Conservation (phyloP, 2,113 vertebrate genomes). For the Strix uralensis region DNA sequence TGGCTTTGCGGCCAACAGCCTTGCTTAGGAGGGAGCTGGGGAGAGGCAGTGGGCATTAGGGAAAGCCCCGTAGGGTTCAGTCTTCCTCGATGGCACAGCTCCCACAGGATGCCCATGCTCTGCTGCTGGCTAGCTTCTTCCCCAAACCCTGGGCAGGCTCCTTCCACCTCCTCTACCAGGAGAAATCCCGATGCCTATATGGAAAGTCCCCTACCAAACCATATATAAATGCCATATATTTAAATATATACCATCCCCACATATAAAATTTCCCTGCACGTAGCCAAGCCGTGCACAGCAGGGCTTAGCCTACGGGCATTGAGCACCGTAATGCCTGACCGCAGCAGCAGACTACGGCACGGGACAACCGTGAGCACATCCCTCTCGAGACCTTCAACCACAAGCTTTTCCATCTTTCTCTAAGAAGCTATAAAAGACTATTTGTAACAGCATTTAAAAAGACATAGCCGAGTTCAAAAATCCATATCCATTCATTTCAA, state of each 20-base stretch:
- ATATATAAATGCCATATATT: neutral
- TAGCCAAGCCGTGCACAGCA: fast-evolving
- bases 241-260: neutral
- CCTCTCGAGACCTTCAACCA: neutral
- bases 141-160: neutral
- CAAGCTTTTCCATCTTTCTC: neutral
- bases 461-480: neutral
- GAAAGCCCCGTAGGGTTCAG: neutral
- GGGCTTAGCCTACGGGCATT: neutral
- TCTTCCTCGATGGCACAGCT: neutral
- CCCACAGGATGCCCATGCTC: neutral
- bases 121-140: neutral
- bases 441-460: neutral
- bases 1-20: neutral
- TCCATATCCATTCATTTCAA: neutral
- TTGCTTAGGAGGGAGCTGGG: neutral
- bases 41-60: too few relatives aligned
- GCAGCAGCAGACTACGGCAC: fast-evolving
- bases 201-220: neutral
- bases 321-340: neutral
- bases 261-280: too few relatives aligned
- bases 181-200: neutral
- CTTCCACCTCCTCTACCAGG: neutral
- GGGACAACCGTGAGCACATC: fast-evolving
- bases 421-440: neutral